phyloP scores from a whole-genome alignment of 2,888 invertebrate species.

The Bursaphelenchus okinawaensis region DNA sequence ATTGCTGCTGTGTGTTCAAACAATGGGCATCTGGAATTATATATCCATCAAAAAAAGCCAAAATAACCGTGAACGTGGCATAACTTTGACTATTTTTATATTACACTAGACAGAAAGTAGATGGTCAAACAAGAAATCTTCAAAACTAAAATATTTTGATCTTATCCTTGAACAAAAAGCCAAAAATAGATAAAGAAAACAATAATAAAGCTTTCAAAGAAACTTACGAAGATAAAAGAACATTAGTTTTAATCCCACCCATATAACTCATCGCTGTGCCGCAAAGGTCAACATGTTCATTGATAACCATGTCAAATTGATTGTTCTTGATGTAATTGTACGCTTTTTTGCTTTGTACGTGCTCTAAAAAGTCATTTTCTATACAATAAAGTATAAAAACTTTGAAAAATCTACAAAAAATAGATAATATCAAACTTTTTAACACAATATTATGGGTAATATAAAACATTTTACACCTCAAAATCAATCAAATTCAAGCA shows the following conservation, averaged over 20 bases:
- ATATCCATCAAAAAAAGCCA: too few relatives aligned
- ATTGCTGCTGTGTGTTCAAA: conserved; percentile 6
- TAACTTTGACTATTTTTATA: too few relatives aligned
- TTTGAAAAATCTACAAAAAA: not conserved
- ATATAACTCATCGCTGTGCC: conserved; percentile 26
- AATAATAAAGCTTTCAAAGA: not conserved
- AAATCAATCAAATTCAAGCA: too few relatives aligned
- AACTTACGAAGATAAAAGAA: conserved; percentile 25
- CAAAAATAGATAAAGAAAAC: too few relatives aligned
- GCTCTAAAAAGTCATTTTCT: conserved; percentile 1
- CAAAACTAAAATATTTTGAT: not conserved
- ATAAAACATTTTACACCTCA: too few relatives aligned
- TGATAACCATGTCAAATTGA: conserved; percentile 12
- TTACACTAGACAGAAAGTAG: too few relatives aligned
- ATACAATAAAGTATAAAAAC: not conserved
- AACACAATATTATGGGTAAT: too few relatives aligned
- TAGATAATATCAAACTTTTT: not conserved
- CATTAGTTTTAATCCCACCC: conserved; percentile 29
- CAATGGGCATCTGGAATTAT: conserved; percentile 10
- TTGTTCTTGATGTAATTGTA: not conserved
- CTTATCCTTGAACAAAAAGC: too few relatives aligned
- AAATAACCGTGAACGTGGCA: too few relatives aligned
- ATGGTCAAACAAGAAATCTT: too few relatives aligned
- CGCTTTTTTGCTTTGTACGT: not conserved
- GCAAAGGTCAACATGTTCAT: conserved; percentile 15